These are phyloP conservation scores for Drosophila carrolli DNA, from an alignment of 1,140 invertebrate species.

Conservation along the genomic window DNA sequence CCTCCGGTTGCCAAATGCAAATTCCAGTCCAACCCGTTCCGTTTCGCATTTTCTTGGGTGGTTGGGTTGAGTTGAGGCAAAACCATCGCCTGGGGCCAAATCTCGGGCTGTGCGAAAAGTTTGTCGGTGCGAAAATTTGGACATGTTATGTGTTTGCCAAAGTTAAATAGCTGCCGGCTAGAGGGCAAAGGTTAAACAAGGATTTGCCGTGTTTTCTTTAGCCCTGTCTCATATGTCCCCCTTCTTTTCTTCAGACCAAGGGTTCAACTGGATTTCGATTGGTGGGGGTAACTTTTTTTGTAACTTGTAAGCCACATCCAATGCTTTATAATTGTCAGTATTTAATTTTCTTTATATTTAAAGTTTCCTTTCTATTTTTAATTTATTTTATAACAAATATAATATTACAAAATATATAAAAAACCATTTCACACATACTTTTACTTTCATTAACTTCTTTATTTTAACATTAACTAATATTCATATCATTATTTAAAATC, in stretches of 20 bases:
- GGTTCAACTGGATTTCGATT: constrained; percentile 20
- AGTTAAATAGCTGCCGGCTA: constrained; percentile 79
- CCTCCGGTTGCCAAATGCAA: constrained; percentile 29
- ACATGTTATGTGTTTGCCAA: constrained; percentile 81
- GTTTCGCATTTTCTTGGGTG: neutral
- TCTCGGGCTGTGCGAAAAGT: constrained; percentile 64
- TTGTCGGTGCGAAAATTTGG: constrained; percentile 79
- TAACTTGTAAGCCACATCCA: neutral
- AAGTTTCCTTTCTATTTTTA: neutral
- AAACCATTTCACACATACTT: neutral
- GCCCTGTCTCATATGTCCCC: constrained; percentile 15
- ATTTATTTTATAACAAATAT: too few relatives aligned
- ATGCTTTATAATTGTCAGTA: neutral
- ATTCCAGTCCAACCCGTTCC: constrained; percentile 75
- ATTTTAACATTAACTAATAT: neutral
- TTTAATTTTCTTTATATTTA: neutral
- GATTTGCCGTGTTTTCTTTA: constrained; percentile 74
- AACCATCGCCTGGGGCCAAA: constrained; percentile 27
- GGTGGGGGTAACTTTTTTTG: constrained; percentile 1
- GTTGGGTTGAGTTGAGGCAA: constrained; percentile 4
- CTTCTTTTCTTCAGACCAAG: neutral
- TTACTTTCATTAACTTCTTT: neutral
- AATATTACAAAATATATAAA: too few relatives aligned
- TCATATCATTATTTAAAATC: neutral
- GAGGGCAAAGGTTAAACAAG: constrained; percentile 80